A percentile compares a stretch with the other conserved stretches of the same genome.
phyloP scores from a whole-genome alignment of 1,140 invertebrate species.

The Liolophura sinensis region DNA sequence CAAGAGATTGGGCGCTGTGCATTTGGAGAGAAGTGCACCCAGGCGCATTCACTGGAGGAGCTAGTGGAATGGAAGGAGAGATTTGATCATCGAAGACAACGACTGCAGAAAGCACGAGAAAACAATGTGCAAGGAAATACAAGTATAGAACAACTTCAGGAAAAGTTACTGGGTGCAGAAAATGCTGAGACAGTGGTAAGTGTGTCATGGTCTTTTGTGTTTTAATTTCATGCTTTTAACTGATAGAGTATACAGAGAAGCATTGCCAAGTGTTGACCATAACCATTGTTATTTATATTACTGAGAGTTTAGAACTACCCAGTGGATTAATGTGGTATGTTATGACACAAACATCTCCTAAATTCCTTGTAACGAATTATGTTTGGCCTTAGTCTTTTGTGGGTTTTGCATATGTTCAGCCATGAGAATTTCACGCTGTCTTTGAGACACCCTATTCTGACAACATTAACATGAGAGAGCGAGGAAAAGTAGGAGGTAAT shows the following conservation, averaged over 20 bases:
- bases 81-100: constrained; percentile 67
- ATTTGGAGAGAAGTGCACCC: constrained; percentile 73
- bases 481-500: too few relatives aligned
- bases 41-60: constrained; percentile 75
- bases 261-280: background rate
- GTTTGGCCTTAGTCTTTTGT: too few relatives aligned
- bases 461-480: too few relatives aligned
- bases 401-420: too few relatives aligned
- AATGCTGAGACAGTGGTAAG: constrained; percentile 47
- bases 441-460: too few relatives aligned
- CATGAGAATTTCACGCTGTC: too few relatives aligned
- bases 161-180: constrained; percentile 60
- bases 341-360: too few relatives aligned
- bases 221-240: background rate
- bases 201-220: background rate
- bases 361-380: too few relatives aligned
- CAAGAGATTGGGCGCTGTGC: constrained; percentile 63
- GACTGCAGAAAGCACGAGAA: constrained; percentile 69
- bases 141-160: constrained; percentile 70
- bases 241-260: background rate
- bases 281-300: background rate
- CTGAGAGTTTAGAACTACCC: background rate
- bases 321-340: background rate
- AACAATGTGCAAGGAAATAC: constrained; percentile 71
- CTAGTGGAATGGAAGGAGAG: constrained; percentile 75